These are phyloP conservation scores for Osedax frankpressi DNA, from an alignment of 2,888 invertebrate species.

Conservation along the genomic window DNA sequence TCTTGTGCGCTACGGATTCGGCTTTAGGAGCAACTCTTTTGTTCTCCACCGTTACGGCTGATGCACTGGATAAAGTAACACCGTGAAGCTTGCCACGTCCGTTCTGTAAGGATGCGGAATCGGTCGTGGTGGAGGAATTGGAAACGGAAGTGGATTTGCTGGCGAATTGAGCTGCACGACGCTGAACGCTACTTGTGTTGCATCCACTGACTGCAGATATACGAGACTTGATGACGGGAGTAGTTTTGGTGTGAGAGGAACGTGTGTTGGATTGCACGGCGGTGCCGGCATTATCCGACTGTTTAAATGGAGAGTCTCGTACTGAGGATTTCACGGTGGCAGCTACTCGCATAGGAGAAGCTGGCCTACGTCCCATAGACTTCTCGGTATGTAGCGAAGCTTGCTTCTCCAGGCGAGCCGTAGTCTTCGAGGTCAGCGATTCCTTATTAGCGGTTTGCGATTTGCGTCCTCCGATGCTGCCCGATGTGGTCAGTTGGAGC, in stretches of 20 bases:
- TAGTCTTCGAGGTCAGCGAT: not conserved
- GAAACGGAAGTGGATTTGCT: not conserved
- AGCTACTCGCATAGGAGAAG: not conserved
- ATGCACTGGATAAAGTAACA: no score
- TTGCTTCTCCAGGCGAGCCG: not conserved
- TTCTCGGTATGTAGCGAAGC: not conserved
- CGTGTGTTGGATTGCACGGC: not conserved
- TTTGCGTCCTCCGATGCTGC: no score
- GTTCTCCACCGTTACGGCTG: not conserved
- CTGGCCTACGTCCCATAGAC: not conserved
- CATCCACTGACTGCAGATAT: no score
- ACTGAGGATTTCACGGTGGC: not conserved
- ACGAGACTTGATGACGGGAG: not conserved
- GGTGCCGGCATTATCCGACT: conserved; percentile 5
- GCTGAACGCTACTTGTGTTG: not conserved
- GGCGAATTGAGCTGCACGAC: not conserved
- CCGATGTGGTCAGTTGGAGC: no score
- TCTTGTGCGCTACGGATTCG: no score
- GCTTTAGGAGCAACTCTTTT: not conserved
- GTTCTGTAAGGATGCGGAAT: not conserved
- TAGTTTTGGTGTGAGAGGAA: not conserved
- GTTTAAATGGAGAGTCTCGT: conserved; percentile 2
- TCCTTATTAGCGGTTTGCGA: no score
- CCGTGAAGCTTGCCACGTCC: not conserved
- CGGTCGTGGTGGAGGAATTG: not conserved